These are phyloP conservation scores for Heliconius erato DNA, from an alignment of 2,888 invertebrate genomes.

Conservation along the genomic window DNA sequence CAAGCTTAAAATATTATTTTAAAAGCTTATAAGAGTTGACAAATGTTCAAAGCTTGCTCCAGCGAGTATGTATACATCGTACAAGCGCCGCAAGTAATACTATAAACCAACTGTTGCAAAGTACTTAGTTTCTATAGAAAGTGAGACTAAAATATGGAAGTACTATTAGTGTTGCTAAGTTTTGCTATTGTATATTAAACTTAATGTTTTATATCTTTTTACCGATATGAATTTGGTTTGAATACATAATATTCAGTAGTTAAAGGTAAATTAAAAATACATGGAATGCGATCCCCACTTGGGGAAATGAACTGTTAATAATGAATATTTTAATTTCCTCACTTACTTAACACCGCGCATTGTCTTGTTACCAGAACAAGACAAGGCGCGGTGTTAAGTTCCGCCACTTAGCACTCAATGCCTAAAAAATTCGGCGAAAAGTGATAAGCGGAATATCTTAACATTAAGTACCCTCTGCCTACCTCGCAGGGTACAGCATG, in stretches of 20 bases:
- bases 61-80: neutral
- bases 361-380: too few relatives aligned
- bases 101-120: constrained; percentile 8
- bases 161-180: neutral
- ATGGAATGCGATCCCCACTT: neutral
- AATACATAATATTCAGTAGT: too few relatives aligned
- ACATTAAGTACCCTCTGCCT: neutral
- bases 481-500: neutral
- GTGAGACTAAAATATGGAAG: neutral
- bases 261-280: too few relatives aligned
- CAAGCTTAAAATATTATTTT: constrained; percentile 17
- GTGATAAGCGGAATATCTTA: too few relatives aligned
- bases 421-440: neutral
- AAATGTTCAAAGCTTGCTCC: neutral
- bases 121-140: constrained; percentile 15
- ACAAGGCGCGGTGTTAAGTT: neutral
- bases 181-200: neutral
- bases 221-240: neutral
- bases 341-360: too few relatives aligned
- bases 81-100: constrained; percentile 10
- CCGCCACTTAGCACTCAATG: neutral
- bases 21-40: constrained; percentile 1
- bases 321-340: neutral
- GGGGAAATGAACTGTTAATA: neutral
- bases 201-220: neutral